phyloP scores from a whole-genome alignment of 2,888 invertebrate genomes.

The Coenonympha glycerion region DNA sequence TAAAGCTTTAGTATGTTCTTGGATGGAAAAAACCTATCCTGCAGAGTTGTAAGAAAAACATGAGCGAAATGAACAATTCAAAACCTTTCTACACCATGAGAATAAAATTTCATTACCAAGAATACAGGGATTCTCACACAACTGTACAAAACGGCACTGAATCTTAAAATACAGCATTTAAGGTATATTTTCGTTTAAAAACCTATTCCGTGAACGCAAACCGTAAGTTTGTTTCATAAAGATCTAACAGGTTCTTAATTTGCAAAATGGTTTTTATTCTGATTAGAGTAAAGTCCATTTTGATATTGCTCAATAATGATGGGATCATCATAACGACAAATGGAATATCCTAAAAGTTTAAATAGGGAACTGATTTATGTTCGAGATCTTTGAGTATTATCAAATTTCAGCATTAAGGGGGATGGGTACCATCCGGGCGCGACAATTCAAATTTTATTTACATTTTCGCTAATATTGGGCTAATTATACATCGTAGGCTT shows the following conservation, averaged over 20 bases:
- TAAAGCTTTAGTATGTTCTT: too few relatives aligned
- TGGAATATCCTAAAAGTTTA: conserved; percentile 5
- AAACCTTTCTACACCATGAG: conserved; percentile 11
- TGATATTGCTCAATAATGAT: neutral
- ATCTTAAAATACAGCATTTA: neutral
- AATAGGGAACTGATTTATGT: conserved; percentile 11
- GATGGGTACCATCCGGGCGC: too few relatives aligned
- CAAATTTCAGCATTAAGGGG: neutral
- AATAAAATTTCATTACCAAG: conserved; percentile 13
- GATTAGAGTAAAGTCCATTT: conserved; percentile 5
- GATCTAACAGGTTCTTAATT: conserved; percentile 9
- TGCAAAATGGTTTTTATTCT: conserved; percentile 5
- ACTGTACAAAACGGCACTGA: neutral
- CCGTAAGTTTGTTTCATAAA: neutral
- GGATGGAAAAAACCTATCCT: conserved; percentile 8
- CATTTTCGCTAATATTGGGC: too few relatives aligned
- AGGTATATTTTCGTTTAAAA: neutral
- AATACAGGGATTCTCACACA: neutral
- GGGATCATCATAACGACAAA: conserved; percentile 6
- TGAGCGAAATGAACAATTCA: conserved; percentile 12
- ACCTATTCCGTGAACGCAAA: neutral
- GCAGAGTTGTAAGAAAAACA: conserved; percentile 11
- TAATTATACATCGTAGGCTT: too few relatives aligned
- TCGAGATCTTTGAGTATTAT: conserved; percentile 6
- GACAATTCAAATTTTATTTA: too few relatives aligned